phyloP scores from a whole-genome alignment of 2,113 vertebrate genomes.

The Elachura formosa region DNA sequence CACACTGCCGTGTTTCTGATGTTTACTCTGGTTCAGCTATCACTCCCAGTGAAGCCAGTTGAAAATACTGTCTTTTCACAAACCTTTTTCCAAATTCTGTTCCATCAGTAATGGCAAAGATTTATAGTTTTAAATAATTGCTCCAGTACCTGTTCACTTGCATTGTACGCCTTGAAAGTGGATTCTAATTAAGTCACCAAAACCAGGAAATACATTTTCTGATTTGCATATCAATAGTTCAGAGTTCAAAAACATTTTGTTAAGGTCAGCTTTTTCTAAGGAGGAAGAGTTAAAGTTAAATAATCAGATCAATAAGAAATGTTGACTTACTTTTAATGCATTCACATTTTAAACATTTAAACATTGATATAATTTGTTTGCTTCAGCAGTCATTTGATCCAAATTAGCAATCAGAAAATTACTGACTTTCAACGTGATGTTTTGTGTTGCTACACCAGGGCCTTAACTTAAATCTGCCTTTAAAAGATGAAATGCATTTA shows the following conservation, averaged over 20 bases:
- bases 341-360: neutral
- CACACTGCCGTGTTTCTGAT: neutral
- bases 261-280: neutral
- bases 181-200: neutral
- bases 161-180: neutral
- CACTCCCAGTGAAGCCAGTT: neutral
- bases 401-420: constrained; percentile 46
- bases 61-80: neutral
- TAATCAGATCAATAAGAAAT: constrained; percentile 2
- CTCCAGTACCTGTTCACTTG: neutral
- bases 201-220: neutral
- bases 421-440: constrained; percentile 19
- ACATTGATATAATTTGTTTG: neutral
- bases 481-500: constrained; percentile 62
- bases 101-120: neutral
- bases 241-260: neutral
- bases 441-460: constrained; percentile 32
- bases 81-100: neutral
- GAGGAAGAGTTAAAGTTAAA: neutral
- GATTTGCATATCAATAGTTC: neutral
- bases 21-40: neutral
- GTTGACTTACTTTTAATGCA: neutral
- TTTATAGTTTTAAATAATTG: neutral
- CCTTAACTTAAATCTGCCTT: constrained; percentile 67
- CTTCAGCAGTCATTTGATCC: neutral